A percentile compares a stretch with the other conserved stretches of the same genome.
Evolutionary conservation across 2,888 invertebrate genomes (phyloP).

Genomic region (Phlogophora meticulosa): DNA sequence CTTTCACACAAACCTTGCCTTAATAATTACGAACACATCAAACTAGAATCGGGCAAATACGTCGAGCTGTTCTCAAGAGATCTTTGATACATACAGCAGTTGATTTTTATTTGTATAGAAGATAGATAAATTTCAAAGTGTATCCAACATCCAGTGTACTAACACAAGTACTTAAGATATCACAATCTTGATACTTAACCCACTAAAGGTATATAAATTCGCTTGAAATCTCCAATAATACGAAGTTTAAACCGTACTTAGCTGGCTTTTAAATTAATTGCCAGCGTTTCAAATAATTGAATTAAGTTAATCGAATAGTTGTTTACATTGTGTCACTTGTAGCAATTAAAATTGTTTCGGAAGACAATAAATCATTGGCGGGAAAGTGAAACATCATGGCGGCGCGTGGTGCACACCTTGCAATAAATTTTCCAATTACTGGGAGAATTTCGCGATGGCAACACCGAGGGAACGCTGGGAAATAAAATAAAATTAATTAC

Average conservation of each 20-base stretch:
- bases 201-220: conserved; percentile 63
- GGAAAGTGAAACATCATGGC: conserved; percentile 90
- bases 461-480: conserved; percentile 76
- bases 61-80: too few species aligned
- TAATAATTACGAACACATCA: too few species aligned
- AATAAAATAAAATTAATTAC: conserved; percentile 87
- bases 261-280: conserved; percentile 87
- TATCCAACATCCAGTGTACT: background rate
- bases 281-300: conserved; percentile 84
- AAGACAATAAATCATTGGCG: conserved; percentile 89
- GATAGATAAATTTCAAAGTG: too few species aligned
- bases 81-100: too few species aligned
- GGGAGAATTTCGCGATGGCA: conserved; percentile 84
- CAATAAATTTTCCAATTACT: conserved; percentile 91
- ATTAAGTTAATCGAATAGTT: conserved; percentile 91
- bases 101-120: too few species aligned
- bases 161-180: background rate
- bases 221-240: conserved; percentile 63
- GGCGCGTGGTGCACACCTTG: conserved; percentile 86
- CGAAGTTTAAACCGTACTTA: conserved; percentile 71
- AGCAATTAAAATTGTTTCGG: conserved; percentile 91
- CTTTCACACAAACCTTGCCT: too few species aligned
- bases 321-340: conserved; percentile 90
- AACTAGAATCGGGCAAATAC: too few species aligned
- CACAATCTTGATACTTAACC: conserved; percentile 42